Conservation (phyloP, 2,888 invertebrate species). For the Drosophila helvetica region DNA sequence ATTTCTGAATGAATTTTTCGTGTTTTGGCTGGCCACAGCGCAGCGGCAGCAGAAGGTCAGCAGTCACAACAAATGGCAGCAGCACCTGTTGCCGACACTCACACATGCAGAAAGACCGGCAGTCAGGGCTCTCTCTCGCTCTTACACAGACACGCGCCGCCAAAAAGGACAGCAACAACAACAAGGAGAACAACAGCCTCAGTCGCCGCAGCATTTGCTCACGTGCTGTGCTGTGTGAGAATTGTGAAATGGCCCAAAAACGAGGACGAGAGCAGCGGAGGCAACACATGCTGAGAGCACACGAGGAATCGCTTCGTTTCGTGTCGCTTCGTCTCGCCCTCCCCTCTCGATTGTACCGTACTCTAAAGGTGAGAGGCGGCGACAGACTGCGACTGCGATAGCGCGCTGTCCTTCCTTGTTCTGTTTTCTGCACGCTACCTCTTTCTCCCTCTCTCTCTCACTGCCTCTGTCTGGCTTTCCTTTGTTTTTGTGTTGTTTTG, state of each 20-base stretch:
- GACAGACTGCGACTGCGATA: neutral
- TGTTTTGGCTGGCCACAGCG: conserved; percentile 52
- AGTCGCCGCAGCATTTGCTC: conserved; percentile 49
- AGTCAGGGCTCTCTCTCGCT: conserved; percentile 3
- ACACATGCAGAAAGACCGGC: conserved; percentile 30
- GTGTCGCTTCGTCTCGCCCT: neutral
- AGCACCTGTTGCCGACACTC: conserved; percentile 70
- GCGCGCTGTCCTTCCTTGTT: conserved; percentile 10
- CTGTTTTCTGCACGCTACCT: neutral
- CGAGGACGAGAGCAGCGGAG: conserved; percentile 17
- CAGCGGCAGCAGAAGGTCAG: conserved; percentile 11
- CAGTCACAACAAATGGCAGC: conserved; percentile 60
- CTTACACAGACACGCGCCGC: conserved; percentile 67
- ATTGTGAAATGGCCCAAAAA: neutral
- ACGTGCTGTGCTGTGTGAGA: conserved; percentile 29
- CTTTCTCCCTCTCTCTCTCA: neutral
- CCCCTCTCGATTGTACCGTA: neutral
- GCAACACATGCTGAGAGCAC: conserved; percentile 33
- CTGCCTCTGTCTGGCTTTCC: conserved; percentile 18
- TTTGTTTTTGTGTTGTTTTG: conserved; percentile 50
- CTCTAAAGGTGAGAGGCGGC: neutral
- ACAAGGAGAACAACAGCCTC: neutral
- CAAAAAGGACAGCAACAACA: conserved; percentile 65
- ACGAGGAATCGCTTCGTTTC: conserved; percentile 12
- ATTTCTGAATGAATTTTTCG: conserved; percentile 48